phyloP scores from a whole-genome alignment of 2,888 invertebrate genomes.

The Cartodere bifasciata region DNA sequence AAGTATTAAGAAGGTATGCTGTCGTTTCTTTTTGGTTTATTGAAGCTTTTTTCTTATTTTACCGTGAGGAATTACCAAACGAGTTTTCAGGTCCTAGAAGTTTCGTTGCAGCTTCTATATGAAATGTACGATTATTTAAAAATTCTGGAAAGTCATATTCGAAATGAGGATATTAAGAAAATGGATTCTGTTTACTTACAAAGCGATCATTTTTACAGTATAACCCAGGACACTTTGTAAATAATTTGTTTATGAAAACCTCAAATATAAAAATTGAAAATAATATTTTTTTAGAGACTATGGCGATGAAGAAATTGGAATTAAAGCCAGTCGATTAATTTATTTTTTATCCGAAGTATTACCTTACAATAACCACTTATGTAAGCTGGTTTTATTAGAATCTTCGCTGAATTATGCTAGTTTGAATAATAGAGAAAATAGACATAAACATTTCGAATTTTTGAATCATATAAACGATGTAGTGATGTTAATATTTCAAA shows the following conservation, averaged over 20 bases:
- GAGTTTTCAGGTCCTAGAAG: conserved; percentile 20
- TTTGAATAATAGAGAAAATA: conserved; percentile 8
- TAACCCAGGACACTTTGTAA: not conserved
- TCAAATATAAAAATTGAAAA: conserved; percentile 2
- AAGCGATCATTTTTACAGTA: conserved; percentile 8
- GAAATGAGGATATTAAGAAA: conserved; percentile 21
- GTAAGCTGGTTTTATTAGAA: conserved; percentile 13
- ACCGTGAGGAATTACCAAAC: not conserved
- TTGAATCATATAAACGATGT: conserved; percentile 14
- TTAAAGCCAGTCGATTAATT: conserved; percentile 22
- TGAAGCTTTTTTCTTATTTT: no score
- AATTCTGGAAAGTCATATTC: conserved; percentile 18
- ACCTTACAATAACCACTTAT: conserved; percentile 18
- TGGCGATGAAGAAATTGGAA: conserved; percentile 21
- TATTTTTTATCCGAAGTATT: conserved; percentile 21
- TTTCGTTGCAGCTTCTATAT: conserved; percentile 18
- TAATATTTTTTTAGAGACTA: conserved; percentile 2
- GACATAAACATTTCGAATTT: conserved; percentile 13
- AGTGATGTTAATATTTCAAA: conserved; percentile 6
- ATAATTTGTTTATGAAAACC: conserved; percentile 1
- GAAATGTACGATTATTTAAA: conserved; percentile 21
- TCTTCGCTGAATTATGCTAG: conserved; percentile 8
- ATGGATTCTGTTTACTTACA: conserved; percentile 20
- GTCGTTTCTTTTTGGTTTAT: no score
- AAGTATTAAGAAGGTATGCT: conserved; percentile 20